Evolutionary conservation across 2,888 invertebrate genomes (phyloP), one percentile per base, ranked within the genome.

Genomic region (Orgyia antiqua): DNA sequence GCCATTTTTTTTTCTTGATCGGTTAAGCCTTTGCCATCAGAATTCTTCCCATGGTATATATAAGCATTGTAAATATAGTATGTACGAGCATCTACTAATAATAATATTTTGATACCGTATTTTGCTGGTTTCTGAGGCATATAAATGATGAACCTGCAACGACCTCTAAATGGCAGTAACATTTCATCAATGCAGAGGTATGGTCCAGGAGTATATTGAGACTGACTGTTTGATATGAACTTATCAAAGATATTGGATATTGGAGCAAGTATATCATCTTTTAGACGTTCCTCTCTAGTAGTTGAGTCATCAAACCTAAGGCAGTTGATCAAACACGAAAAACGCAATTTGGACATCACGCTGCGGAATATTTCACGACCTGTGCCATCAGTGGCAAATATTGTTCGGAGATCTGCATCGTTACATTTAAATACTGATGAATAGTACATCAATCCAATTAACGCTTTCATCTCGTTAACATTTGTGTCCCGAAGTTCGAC

Each of bases 91-190:
- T 47, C 45, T 3, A 19, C 18, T 7, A 50, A 34, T 2, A 40
- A 3, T 5, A 38, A 9, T 24, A 50, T 35, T 37, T 47, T 46
- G 1, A 50, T 27, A 5, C 51, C 51, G 37, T 48, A 54, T 25
- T 50, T 51, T 0, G 38, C 41, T 6, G 54, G 54, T 34, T 54
- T 51, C 2, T 42, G 27, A 0, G 48, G 45, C 42, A 54, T 54
- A 24, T 50, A 51, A 20, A 42, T 37, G 4, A 39, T 41, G 10
- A 53, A 42, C 5, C 39, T 36, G 18, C 44, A 42, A 7, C 48
- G 34, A 13, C 51, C 49, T 42, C 47, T 34, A 32, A 46, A 51
- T 11, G 42, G 29, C 10, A 51, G 15, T 13, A 54, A 29, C 47
- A 54, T 51, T 33, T 51, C 47, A 30, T 48, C 49, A 4, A 49